Evolutionary conservation across 2,113 vertebrate species (phyloP).

Genomic region (Oncorhynchus tshawytscha): DNA sequence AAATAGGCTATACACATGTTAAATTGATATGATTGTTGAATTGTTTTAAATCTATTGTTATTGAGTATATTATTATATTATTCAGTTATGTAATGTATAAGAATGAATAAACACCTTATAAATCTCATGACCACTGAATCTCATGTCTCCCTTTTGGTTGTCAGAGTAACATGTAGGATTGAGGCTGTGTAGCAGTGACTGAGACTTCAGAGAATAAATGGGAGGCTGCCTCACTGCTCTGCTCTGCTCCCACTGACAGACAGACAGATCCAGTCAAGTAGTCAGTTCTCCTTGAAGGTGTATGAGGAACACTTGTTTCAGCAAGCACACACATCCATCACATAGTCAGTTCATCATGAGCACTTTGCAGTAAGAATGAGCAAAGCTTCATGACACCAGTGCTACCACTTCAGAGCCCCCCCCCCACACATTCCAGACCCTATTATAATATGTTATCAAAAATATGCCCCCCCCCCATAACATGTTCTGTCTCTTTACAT

Average conservation of each 20-base stretch:
- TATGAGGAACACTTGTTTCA: constrained; percentile 5
- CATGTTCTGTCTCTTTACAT: neutral
- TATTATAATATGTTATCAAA: neutral
- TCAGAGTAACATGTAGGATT: too few relatives aligned
- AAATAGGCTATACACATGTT: too few relatives aligned
- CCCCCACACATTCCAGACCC: neutral
- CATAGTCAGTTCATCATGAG: constrained; percentile 56
- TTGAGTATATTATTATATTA: too few relatives aligned
- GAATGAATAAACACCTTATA: too few relatives aligned
- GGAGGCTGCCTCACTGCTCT: constrained; percentile 17
- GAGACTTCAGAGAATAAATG: constrained; percentile 15
- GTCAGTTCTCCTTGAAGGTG: constrained; percentile 13
- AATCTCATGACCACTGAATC: too few relatives aligned
- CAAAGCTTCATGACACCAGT: constrained; percentile 32
- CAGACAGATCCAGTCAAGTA: constrained; percentile 6
- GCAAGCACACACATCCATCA: constrained; percentile 40
- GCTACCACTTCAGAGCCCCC: neutral
- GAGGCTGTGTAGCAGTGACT: constrained; percentile 8
- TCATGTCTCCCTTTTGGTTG: too few relatives aligned
- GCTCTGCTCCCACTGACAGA: constrained; percentile 1
- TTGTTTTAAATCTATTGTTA: too few relatives aligned
- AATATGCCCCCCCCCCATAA: neutral
- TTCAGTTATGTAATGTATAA: too few relatives aligned
- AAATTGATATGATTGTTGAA: too few relatives aligned
- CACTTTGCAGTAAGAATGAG: constrained; percentile 34